phyloP scores from a whole-genome alignment of 2,888 invertebrate species.

The Philereme vetulata region DNA sequence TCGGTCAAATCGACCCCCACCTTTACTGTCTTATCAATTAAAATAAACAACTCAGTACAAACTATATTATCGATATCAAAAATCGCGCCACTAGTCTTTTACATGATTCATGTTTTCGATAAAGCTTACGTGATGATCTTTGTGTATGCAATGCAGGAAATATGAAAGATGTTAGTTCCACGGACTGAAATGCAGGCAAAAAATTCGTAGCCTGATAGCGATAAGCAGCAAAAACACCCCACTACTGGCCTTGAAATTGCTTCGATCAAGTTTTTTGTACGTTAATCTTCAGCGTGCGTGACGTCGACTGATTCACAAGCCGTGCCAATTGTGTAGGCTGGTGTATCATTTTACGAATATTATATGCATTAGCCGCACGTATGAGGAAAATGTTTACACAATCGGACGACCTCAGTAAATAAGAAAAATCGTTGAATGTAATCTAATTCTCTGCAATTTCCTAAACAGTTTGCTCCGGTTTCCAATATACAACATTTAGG shows the following conservation, averaged over 20 bases:
- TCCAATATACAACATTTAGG: slow-evolving; percentile 48
- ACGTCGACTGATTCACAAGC: slow-evolving; percentile 39
- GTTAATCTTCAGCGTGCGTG: slow-evolving; percentile 43
- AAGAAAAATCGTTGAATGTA: slow-evolving; percentile 19
- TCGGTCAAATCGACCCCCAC: slow-evolving; percentile 42
- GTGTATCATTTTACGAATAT: slow-evolving; percentile 31
- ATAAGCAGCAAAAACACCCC: slow-evolving; percentile 45
- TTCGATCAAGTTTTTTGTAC: slow-evolving; percentile 47
- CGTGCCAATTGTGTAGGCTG: slow-evolving; percentile 14
- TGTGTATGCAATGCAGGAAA: slow-evolving; percentile 4
- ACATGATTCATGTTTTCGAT: slow-evolving; percentile 42
- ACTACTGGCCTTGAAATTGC: slow-evolving; percentile 51
- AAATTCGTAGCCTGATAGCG: slow-evolving; percentile 47
- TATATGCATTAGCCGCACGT: slow-evolving; percentile 17
- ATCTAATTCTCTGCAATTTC: slow-evolving; percentile 30
- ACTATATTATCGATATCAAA: slow-evolving; percentile 19
- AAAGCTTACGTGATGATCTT: slow-evolving; percentile 24
- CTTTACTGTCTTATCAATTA: slow-evolving; percentile 30
- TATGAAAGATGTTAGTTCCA: slow-evolving; percentile 27
- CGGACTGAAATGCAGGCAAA: slow-evolving; percentile 44
- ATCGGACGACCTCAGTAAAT: slow-evolving; percentile 25
- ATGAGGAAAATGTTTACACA: slow-evolving; percentile 26
- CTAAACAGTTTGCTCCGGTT: slow-evolving; percentile 33
- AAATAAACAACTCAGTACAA: slow-evolving; percentile 29
- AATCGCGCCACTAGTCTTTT: slow-evolving; percentile 39